Conservation (phyloP, 2,888 invertebrate genomes). For the Lasiommata megera region DNA sequence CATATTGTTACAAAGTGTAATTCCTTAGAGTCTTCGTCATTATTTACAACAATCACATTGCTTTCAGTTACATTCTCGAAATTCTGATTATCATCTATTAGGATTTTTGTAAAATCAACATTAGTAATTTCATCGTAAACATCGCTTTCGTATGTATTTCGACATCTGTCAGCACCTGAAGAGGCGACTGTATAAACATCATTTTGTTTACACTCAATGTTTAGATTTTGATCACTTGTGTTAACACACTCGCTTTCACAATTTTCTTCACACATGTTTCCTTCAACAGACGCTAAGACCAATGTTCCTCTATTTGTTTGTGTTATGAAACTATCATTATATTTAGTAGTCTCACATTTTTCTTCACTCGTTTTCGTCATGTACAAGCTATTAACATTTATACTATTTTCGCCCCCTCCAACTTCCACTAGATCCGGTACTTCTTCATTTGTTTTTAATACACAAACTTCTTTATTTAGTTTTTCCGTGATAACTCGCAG, state of each 20-base stretch:
- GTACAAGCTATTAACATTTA: not conserved
- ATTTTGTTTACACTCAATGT: constrained; percentile 10
- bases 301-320: constrained; percentile 15
- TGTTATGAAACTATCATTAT: constrained; percentile 13
- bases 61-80: constrained; percentile 5
- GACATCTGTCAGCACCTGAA: not conserved
- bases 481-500: constrained; percentile 23
- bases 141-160: not conserved
- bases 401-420: not conserved
- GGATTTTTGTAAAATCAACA: constrained; percentile 17
- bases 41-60: not conserved
- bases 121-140: not conserved
- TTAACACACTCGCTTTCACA: not conserved
- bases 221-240: constrained; percentile 6
- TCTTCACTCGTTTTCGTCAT: constrained; percentile 15
- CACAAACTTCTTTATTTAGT: constrained; percentile 19
- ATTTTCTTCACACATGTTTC: constrained; percentile 14
- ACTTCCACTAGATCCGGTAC: not conserved
- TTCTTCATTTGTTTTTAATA: constrained; percentile 17
- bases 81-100: constrained; percentile 15
- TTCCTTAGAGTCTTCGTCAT: constrained; percentile 24
- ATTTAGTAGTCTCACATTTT: constrained; percentile 6
- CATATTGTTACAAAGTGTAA: not conserved
- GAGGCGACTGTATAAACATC: not conserved
- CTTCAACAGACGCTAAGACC: not conserved